Percentiles rank a stretch among this genome's conserved stretches.
phyloP scores from a whole-genome alignment of 2,113 vertebrate genomes.

The Nyctibius bracteatus region DNA sequence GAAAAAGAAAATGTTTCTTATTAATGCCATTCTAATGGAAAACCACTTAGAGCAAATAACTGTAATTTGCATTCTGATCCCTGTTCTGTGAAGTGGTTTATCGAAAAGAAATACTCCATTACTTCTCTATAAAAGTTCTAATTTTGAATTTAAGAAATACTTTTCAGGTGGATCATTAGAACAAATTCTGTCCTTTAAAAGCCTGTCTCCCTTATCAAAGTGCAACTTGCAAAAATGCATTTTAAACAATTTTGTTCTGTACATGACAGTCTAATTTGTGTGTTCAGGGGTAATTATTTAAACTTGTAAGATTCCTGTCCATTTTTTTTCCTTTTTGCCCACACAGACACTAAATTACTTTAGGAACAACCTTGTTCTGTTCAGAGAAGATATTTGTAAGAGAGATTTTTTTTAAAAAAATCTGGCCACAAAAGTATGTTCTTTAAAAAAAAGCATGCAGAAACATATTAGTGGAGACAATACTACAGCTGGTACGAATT shows the following conservation, averaged over 20 bases:
- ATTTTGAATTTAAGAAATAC: slow-evolving; percentile 61
- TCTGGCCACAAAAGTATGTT: neutral
- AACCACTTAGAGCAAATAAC: slow-evolving; percentile 70
- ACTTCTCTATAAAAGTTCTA: slow-evolving; percentile 50
- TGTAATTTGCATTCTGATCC: slow-evolving; percentile 67
- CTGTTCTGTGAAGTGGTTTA: slow-evolving; percentile 58
- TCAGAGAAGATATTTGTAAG: neutral
- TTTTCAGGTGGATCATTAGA: slow-evolving; percentile 54
- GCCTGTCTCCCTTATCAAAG: neutral
- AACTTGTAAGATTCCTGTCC: neutral
- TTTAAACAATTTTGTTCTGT: slow-evolving; percentile 38
- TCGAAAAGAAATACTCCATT: slow-evolving; percentile 66
- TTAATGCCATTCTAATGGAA: slow-evolving; percentile 68
- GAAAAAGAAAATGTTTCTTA: slow-evolving; percentile 60
- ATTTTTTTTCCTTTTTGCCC: neutral
- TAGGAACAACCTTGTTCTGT: neutral
- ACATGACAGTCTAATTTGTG: slow-evolving; percentile 40
- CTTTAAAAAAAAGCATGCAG: neutral
- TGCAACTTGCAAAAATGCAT: slow-evolving; percentile 1
- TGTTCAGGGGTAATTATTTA: slow-evolving; percentile 10
- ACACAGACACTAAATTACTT: neutral
- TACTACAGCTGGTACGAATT: neutral
- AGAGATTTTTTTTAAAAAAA: neutral
- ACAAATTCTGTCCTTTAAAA: slow-evolving; percentile 25
- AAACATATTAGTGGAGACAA: neutral